These are phyloP conservation scores for Torymus auratus DNA, from an alignment of 2,888 invertebrate genomes.

Conservation along the genomic window DNA sequence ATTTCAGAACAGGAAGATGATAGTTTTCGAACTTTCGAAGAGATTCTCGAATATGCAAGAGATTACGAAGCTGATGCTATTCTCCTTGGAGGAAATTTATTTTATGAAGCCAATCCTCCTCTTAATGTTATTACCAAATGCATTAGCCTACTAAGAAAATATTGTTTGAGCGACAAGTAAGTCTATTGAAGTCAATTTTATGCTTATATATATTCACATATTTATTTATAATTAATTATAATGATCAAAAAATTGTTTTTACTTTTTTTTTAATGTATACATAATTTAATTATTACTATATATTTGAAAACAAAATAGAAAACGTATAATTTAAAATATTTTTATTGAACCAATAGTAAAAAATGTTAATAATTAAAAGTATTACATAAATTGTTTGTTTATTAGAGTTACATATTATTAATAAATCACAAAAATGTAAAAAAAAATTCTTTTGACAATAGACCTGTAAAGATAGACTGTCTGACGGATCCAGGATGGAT, in stretches of 20 bases:
- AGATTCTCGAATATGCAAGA: constrained; percentile 90
- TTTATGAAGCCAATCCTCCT: constrained; percentile 95
- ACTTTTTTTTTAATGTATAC: neutral
- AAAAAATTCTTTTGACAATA: constrained; percentile 62
- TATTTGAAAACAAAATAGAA: neutral
- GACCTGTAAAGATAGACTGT: constrained; percentile 84
- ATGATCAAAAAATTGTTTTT: constrained; percentile 18
- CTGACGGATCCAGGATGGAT: constrained; percentile 90
- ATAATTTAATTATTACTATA: neutral
- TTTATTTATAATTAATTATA: too few species aligned
- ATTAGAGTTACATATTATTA: too few species aligned
- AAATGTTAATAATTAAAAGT: too few species aligned
- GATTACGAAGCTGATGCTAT: constrained; percentile 90
- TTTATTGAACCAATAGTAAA: too few species aligned
- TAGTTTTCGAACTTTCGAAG: constrained; percentile 94
- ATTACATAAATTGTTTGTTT: too few species aligned
- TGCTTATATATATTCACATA: too few species aligned
- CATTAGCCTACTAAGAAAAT: constrained; percentile 85
- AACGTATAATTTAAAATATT: too few species aligned
- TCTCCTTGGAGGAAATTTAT: constrained; percentile 96
- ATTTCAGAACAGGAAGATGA: constrained; percentile 82
- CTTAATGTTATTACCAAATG: constrained; percentile 85
- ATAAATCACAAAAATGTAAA: too few species aligned
- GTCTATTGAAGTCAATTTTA: constrained; percentile 11
- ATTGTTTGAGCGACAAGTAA: constrained; percentile 80